Percentiles rank a stretch among this genome's conserved stretches.
Conservation (phyloP, 2,888 invertebrate genomes). For the Sarcophaga rosellei region DNA sequence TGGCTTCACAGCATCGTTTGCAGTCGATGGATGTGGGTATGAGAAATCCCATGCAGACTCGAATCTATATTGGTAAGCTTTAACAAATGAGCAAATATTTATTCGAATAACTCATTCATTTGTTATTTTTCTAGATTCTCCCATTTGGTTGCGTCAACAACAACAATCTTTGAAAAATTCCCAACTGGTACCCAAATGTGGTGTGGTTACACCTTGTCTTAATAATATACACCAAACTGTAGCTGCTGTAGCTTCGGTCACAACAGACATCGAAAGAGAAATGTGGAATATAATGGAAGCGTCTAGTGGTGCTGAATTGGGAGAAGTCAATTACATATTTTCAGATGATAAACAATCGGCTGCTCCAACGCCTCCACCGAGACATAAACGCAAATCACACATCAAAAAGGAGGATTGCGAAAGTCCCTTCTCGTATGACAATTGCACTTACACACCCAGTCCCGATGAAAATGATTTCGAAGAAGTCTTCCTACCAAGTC, state of each 20-base stretch:
- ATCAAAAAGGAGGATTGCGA: constrained; percentile 71
- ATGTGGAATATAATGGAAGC: constrained; percentile 83
- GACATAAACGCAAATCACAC: constrained; percentile 44
- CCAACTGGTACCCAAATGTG: constrained; percentile 74
- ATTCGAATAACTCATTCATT: neutral
- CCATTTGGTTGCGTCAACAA: constrained; percentile 84
- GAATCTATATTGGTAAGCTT: constrained; percentile 82
- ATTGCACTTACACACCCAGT: constrained; percentile 77
- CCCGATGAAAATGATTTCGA: constrained; percentile 75
- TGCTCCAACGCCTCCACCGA: constrained; percentile 66
- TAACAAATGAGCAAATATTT: neutral
- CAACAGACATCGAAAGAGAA: constrained; percentile 80
- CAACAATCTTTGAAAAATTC: constrained; percentile 76
- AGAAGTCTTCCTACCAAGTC: constrained; percentile 77
- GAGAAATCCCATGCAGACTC: constrained; percentile 82
- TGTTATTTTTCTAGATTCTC: constrained; percentile 81
- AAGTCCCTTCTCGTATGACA: constrained; percentile 77
- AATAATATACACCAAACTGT: constrained; percentile 80
- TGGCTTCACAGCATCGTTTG: constrained; percentile 80
- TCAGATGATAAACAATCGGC: constrained; percentile 70
- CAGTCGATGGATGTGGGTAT: constrained; percentile 83
- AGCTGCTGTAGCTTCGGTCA: constrained; percentile 79
- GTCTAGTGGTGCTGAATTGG: constrained; percentile 79
- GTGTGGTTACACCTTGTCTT: constrained; percentile 75
- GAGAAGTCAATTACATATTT: constrained; percentile 74